Evolutionary conservation across 2,888 invertebrate species (phyloP), one percentile per base, ranked within the genome.

Genomic region (Acanthosepion esculentum): DNA sequence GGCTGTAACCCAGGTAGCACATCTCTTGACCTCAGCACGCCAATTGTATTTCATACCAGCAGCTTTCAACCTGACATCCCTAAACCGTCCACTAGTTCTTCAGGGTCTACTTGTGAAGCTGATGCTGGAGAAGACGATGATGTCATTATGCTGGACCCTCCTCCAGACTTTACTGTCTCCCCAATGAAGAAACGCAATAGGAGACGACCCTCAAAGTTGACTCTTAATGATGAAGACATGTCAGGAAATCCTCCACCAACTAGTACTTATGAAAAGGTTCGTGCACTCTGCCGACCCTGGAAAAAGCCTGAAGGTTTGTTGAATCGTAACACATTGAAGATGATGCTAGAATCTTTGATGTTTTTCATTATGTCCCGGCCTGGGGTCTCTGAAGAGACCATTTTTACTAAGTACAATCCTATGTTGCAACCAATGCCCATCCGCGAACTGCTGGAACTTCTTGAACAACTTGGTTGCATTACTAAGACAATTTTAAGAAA

Each of bases 281-380:
- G 96, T 26, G 96, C 97, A 91, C 94, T 97, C 7, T 97, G 97
- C 18, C 98, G 98, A 95, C 98, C 98, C 0, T 99, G 99, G 99
- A 98, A 98, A 94, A 98, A 98, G 95, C 98, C 98, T 3, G 98
- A 98, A 97, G 98, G 98, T 6, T 98, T 98, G 0, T 96, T 98
- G 23, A 98, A 98, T 97, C 97, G 98, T 26, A 98, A 98, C 48
- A 98, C 98, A 8, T 97, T 98, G 59, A 98, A 98, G 96, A 98
- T 98, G 95, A 98, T 98, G 98, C 96, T 98, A 95, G 98, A 98
- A 93, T 98, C 98, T 23, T 97, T 98, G 94, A 97, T 98, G 95
- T 98, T 98, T 8, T 98, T 98, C 96, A 98, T 98, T 95, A 97
- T 98, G 96, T 97, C 98, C 48, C 98, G 98, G 95, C 98, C 98